Base-by-base conservation (phyloP, 2,888 invertebrate genomes). In the Bellardia pandia region DNA sequence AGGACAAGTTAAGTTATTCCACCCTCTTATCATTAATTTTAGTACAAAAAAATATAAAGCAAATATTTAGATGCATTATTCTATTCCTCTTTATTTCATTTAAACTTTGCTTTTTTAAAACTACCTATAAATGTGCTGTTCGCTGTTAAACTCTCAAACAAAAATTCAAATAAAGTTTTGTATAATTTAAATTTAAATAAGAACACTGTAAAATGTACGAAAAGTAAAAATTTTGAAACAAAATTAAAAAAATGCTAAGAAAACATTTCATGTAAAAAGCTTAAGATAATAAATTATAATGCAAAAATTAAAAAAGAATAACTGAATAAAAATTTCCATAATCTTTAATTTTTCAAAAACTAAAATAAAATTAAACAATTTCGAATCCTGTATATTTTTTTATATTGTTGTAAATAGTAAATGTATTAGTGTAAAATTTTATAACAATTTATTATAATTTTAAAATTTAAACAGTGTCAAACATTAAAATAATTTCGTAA, bases 351-450 rank as follows among this genome's bases (percentile, higher is more conserved):
- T 40, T 40, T 42, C 8, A 56, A 56, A 42, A 68, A 6, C 11
- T 40, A 23, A 42, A 72, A 51, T 45, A 37, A 37, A 37, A 37
- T 51, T 51, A 7, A 76, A 66, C 7, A 76, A 40, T 72, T 72
- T n/a, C 56, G 51, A 64, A 75, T 62, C 51, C 42, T 85, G 85
- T 79, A 85, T 30, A 81, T 80, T 72, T 85, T 85, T 80, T 72
- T 66, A 74, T 72, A 58, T 71, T 81, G 16, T 77, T 86, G 85
- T 86, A 86, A 80, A 86, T 86, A 86, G 42, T 62, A 68, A 48
- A 48, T 77, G 23, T 81, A 86, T 77, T 81, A 86, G 72, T 66
- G 16, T 48, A 86, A 53, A 80, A 64, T 85, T 69, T 71, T 76
- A 40, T 62, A 69, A 66, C 69, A 69, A 62, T 62, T 75, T 76